Evolutionary conservation across 2,113 vertebrate genomes (phyloP), one percentile per base, ranked within the genome.

Genomic region (Phoxinus phoxinus): DNA sequence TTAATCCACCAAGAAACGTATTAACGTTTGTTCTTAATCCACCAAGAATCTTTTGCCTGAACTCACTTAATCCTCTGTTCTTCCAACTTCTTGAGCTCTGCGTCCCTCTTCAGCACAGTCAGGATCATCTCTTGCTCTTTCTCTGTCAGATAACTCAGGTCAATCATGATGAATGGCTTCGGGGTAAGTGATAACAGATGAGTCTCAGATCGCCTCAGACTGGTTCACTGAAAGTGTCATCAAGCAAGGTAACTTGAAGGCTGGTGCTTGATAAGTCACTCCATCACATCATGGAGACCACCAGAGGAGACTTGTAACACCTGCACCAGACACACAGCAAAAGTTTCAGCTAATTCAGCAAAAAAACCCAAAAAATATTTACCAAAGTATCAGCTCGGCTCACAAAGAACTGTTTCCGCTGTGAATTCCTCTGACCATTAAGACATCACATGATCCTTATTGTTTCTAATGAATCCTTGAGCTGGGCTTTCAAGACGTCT

Each of bases 111-210:
- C 74, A 99, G 88, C 78, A 99, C 98, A 10, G 94, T 91, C 94
- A 96, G 91, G 91, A 99, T 98, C 25, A 92, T 91, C 58, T 96
- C 95, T 89, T 98, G 96, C 71, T 99, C 98, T 73, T 97, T 96
- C 73, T 97, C 97, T 0, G 97, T 97, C 88, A 99, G 92, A 87
- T 96, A 97, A 86, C 97, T 97, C 90, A 99, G 91, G 90, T 99
- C 98, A 30, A 99, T 97, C 98, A 99, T 99, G 92, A 90, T 94
- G 83, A 84, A 17, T 63, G 48, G 19, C 63, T 59, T 81, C 21
- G 1, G 59, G 44, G 46, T 19, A 41, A 44, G 46, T 69, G 72
- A 21, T 67, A 58, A 77, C 56, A 73, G 77, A 37, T 53, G 71
- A 48, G 72, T 51, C 81, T 85, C 73, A 69, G 71, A 77, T 76